Evolutionary conservation across 2,797 vertebrate genomes (phyloP).

Genomic region (Betta splendens): DNA sequence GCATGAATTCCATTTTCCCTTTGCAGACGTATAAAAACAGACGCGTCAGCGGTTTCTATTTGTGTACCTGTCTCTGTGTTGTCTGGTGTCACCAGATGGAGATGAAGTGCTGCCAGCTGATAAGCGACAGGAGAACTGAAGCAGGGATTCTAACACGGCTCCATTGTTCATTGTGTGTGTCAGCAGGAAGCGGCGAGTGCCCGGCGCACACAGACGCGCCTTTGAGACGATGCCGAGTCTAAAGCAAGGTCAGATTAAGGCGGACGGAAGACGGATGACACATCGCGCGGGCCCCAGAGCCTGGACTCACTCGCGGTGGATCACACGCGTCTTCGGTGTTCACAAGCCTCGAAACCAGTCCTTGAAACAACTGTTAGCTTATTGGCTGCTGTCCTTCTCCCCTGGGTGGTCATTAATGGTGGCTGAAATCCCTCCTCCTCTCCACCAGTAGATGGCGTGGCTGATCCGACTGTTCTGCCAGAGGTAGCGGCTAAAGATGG

Average conservation of each 20-base stretch:
- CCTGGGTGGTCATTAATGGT: conserved; percentile 71
- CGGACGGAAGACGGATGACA: conserved; percentile 71
- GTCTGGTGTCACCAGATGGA: conserved; percentile 52
- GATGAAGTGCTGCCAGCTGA: conserved; percentile 60
- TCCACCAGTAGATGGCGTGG: conserved; percentile 80
- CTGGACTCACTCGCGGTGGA: conserved; percentile 41
- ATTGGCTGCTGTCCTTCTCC: conserved; percentile 46
- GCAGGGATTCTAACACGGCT: conserved; percentile 43
- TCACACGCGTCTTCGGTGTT: conserved; percentile 69
- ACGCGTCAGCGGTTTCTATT: conserved; percentile 69
- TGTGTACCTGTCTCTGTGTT: conserved; percentile 47
- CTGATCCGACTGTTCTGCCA: conserved; percentile 56
- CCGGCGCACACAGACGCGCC: conserved; percentile 57
- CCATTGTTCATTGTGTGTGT: conserved; percentile 52
- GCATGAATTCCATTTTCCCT: conserved; percentile 39
- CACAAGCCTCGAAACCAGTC: conserved; percentile 57
- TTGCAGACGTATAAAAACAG: conserved; percentile 39
- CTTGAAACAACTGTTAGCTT: conserved; percentile 59
- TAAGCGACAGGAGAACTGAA: conserved; percentile 52
- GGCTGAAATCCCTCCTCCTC: conserved; percentile 45
- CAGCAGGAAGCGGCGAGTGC: conserved; percentile 62
- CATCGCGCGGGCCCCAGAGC: conserved; percentile 49
- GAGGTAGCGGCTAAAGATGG: conserved; percentile 52
- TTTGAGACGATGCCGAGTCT: conserved; percentile 58
- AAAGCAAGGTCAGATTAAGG: conserved; percentile 64